phyloP scores from a whole-genome alignment of 2,797 vertebrate species.

The Sebastes kiyomatsui region DNA sequence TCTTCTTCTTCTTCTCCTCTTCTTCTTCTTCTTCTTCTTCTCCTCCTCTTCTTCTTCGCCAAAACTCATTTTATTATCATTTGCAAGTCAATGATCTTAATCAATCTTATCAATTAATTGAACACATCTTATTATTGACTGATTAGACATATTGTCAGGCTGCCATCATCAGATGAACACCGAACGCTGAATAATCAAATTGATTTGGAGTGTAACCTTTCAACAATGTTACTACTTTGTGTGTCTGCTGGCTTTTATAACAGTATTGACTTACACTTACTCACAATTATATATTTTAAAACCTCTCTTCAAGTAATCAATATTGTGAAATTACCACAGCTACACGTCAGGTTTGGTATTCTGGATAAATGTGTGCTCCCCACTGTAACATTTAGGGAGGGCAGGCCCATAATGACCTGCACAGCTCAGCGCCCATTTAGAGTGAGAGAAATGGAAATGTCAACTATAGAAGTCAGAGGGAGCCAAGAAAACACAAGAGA shows the following conservation, averaged over 20 bases:
- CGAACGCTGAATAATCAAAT: background rate
- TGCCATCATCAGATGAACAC: background rate
- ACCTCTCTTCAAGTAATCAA: background rate
- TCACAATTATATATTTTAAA: background rate
- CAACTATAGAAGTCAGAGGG: slow-evolving; percentile 48
- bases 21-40: too few relatives aligned
- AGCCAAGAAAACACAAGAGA: slow-evolving; percentile 41
- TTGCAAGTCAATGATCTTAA: background rate
- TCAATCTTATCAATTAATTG: background rate
- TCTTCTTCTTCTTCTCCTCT: fast-evolving
- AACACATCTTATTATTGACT: background rate
- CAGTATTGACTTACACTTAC: background rate
- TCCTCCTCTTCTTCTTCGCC: too few relatives aligned
- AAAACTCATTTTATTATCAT: too few relatives aligned
- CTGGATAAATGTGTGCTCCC: slow-evolving; percentile 24
- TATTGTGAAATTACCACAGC: background rate
- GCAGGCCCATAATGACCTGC: slow-evolving; percentile 30
- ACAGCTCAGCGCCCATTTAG: slow-evolving; percentile 35
- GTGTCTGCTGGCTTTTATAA: background rate
- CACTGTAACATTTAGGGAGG: slow-evolving; percentile 60
- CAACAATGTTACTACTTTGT: background rate
- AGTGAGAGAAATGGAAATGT: slow-evolving; percentile 64
- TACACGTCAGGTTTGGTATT: slow-evolving; percentile 17
- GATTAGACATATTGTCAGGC: fast-evolving
- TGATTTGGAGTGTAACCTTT: background rate